Percentiles rank a stretch among this genome's conserved stretches.
phyloP scores from a whole-genome alignment of 1,140 invertebrate genomes.

The Rhagoletis pomonella region DNA sequence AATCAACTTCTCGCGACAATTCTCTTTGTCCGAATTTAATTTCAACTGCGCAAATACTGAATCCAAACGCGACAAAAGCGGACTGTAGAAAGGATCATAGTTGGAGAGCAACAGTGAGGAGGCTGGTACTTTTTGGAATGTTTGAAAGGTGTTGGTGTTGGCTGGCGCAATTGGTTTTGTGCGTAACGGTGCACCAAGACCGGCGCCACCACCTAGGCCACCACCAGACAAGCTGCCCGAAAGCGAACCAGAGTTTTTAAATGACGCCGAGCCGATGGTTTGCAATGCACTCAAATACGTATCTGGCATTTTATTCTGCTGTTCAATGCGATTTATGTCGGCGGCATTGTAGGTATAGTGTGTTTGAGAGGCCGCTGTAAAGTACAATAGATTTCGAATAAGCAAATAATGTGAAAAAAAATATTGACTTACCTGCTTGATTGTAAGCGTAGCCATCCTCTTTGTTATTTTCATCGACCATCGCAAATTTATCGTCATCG shows the following conservation, averaged over 20 bases:
- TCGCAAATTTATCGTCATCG: constrained; percentile 75
- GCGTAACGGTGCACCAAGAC: constrained; percentile 59
- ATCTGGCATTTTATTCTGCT: constrained; percentile 69
- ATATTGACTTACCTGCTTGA: constrained; percentile 71
- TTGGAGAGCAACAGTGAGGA: constrained; percentile 87
- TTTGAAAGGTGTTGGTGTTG: constrained; percentile 76
- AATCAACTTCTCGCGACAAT: constrained; percentile 86
- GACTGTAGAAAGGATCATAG: constrained; percentile 91
- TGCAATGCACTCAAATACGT: constrained; percentile 69
- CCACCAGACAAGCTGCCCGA: constrained; percentile 64
- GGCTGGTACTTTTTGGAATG: constrained; percentile 88
- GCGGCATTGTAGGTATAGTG: constrained; percentile 68
- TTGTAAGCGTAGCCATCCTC: constrained; percentile 73
- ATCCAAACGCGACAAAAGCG: constrained; percentile 85
- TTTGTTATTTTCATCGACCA: constrained; percentile 73
- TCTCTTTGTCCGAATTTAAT: constrained; percentile 77
- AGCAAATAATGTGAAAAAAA: not conserved
- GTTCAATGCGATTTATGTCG: constrained; percentile 55
- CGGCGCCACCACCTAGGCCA: constrained; percentile 44
- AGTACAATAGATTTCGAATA: not conserved
- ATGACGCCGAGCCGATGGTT: constrained; percentile 68
- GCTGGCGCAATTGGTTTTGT: constrained; percentile 66
- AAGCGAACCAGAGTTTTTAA: constrained; percentile 68
- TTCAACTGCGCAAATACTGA: constrained; percentile 87
- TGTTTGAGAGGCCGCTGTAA: constrained; percentile 68